A percentile compares a stretch with the other conserved stretches of the same genome.
Conservation (phyloP, 2,113 vertebrate species). For the Petrocephalus microphthalmus region DNA sequence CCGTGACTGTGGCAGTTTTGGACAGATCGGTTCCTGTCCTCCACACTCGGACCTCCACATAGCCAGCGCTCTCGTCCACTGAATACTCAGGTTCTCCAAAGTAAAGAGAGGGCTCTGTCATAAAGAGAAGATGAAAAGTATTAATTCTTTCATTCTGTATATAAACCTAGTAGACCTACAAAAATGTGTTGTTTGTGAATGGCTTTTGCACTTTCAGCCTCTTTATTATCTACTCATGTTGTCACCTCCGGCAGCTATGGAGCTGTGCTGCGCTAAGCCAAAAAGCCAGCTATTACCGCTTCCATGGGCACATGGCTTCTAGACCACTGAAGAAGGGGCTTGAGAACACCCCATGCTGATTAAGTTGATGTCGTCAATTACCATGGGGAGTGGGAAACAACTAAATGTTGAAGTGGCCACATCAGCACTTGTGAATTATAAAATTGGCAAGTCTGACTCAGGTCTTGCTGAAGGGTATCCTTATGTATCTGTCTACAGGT, state of each 20-base stretch:
- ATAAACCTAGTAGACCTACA: not conserved
- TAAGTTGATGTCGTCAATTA: not conserved
- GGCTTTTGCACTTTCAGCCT: not conserved
- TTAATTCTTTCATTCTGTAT: not conserved
- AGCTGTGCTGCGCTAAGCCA: not conserved
- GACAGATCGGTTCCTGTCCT: constrained; percentile 76
- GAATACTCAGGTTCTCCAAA: constrained; percentile 67
- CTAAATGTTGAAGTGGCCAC: not conserved
- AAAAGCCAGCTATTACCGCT: constrained; percentile 9
- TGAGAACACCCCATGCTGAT: not conserved
- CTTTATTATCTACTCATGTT: not conserved
- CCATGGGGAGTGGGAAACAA: not conserved
- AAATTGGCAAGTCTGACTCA: not conserved
- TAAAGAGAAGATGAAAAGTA: not conserved
- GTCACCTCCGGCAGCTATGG: not conserved
- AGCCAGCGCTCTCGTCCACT: constrained; percentile 66
- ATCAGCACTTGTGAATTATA: not conserved
- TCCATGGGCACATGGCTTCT: not conserved
- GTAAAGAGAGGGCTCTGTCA: constrained; percentile 67
- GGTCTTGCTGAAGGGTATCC: not conserved
- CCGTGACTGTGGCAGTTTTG: constrained; percentile 65
- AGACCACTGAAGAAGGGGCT: not conserved
- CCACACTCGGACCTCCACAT: constrained; percentile 69
- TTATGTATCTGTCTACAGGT: not conserved
- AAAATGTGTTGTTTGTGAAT: not conserved